phyloP scores from a whole-genome alignment of 1,140 invertebrate species.

The Colletes gigas region DNA sequence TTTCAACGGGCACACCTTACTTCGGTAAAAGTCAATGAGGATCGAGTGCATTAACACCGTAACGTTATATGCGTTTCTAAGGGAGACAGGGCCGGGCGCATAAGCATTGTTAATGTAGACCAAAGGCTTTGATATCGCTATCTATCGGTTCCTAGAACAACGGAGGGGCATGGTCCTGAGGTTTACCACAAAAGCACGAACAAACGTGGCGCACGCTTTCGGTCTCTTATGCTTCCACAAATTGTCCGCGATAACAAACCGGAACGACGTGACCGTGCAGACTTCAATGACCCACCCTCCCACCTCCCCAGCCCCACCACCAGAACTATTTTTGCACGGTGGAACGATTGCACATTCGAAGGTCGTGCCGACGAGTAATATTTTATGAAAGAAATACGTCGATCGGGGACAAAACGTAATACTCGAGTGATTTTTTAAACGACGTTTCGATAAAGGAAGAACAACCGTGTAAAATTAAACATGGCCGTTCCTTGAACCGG shows the following conservation, averaged over 20 bases:
- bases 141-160: slow-evolving; percentile 58
- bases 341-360: slow-evolving; percentile 37
- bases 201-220: slow-evolving; percentile 39
- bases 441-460: too few species aligned
- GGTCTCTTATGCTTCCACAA: slow-evolving; percentile 50
- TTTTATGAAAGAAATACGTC: slow-evolving; percentile 23
- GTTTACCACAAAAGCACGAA: slow-evolving; percentile 40
- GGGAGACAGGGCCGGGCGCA: not conserved
- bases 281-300: slow-evolving; percentile 43
- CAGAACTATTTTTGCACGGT: slow-evolving; percentile 36
- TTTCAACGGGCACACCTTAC: not conserved
- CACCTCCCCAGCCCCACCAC: not conserved
- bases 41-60: slow-evolving; percentile 11
- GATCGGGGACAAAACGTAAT: not conserved
- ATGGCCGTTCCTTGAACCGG: too few species aligned
- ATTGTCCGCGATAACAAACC: slow-evolving; percentile 60
- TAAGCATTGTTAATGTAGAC: slow-evolving; percentile 33
- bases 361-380: slow-evolving; percentile 24
- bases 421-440: not conserved
- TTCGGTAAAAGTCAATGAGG: slow-evolving; percentile 9
- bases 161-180: slow-evolving; percentile 9
- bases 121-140: slow-evolving; percentile 60
- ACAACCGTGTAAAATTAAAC: too few species aligned
- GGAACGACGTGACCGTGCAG: slow-evolving; percentile 39
- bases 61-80: not conserved